Conservation (phyloP, 2,888 invertebrate species). For the Operophtera brumata region DNA sequence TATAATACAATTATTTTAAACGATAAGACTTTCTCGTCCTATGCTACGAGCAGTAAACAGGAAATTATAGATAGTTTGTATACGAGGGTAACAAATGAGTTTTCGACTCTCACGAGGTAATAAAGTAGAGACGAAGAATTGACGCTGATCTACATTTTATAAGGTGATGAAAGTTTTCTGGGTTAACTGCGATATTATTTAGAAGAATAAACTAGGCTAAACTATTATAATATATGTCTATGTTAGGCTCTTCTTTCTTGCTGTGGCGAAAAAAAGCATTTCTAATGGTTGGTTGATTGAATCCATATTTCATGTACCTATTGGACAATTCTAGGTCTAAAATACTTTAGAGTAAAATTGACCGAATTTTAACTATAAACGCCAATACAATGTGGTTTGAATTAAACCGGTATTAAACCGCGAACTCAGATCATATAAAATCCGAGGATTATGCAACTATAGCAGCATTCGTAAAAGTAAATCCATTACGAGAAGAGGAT, state of each 20-base stretch:
- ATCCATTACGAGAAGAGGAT: conserved; percentile 33
- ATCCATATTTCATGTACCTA: too few species aligned
- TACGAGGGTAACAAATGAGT: conserved; percentile 27
- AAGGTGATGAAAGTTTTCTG: conserved; percentile 12
- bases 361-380: background rate
- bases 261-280: too few species aligned
- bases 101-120: conserved; percentile 18
- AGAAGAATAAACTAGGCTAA: background rate
- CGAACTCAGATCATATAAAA: conserved; percentile 16
- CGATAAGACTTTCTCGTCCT: too few species aligned
- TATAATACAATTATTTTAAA: too few species aligned
- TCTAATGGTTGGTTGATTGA: too few species aligned
- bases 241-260: too few species aligned
- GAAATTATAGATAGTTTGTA: background rate
- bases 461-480: conserved; percentile 31
- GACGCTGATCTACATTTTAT: conserved; percentile 9
- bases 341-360: background rate
- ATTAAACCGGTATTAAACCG: conserved; percentile 15
- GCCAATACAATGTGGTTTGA: background rate
- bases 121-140: conserved; percentile 6
- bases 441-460: conserved; percentile 19
- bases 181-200: conserved; percentile 16
- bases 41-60: too few species aligned
- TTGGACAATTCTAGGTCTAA: too few species aligned
- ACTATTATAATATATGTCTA: too few species aligned